Evolutionary conservation across 2,888 invertebrate genomes (phyloP).

Genomic region (Aethes cnicana): DNA sequence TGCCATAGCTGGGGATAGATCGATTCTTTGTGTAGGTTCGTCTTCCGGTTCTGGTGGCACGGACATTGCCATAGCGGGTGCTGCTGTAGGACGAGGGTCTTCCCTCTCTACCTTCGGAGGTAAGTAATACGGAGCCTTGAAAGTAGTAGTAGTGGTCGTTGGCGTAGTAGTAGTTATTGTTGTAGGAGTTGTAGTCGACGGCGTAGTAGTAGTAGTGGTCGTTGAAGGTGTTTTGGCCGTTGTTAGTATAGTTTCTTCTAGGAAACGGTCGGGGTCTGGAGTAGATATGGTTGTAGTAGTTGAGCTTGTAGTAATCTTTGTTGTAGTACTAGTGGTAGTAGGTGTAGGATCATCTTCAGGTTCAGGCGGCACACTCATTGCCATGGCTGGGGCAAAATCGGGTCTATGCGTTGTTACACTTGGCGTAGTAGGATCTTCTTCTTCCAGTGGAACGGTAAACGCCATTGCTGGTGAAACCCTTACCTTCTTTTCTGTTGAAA

Average conservation of each 20-base stretch:
- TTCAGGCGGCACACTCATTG: not conserved
- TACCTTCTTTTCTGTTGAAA: not conserved
- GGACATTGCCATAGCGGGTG: not conserved
- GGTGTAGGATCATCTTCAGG: not conserved
- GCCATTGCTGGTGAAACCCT: not conserved
- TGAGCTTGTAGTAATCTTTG: not conserved
- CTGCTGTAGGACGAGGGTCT: not conserved
- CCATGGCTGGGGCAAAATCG: not conserved
- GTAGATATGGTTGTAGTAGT: not conserved
- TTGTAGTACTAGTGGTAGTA: not conserved
- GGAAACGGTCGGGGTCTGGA: not conserved
- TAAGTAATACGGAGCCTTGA: constrained; percentile 1
- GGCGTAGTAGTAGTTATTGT: not conserved
- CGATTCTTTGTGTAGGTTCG: too few species aligned
- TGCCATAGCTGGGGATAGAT: not conserved
- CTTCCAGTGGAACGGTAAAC: not conserved
- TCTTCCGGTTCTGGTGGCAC: not conserved
- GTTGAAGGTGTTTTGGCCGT: not conserved
- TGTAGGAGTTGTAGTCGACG: not conserved
- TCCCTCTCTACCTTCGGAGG: not conserved
- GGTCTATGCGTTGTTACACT: not conserved
- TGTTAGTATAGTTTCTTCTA: too few species aligned
- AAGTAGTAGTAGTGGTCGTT: not conserved
- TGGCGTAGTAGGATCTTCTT: not conserved
- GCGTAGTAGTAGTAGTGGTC: not conserved